Evolutionary conservation across 2,797 vertebrate species (phyloP), one percentile per base, ranked within the genome.

Genomic region (Fringilla coelebs): DNA sequence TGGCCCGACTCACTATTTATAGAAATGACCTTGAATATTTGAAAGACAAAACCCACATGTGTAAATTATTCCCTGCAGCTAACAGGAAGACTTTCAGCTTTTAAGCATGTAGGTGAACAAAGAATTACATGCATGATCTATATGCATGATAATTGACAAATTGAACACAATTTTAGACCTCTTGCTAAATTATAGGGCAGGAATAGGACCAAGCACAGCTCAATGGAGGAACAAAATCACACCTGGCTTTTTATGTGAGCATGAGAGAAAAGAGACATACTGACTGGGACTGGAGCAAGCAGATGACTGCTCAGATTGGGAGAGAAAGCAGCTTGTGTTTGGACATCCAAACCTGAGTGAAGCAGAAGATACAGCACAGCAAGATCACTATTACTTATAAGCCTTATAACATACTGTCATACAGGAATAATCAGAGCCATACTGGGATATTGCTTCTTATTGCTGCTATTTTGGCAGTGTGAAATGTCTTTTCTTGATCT

Each of bases 21-120:
- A 85, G 81, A 65, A 67, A 54, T 52, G 72, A 82, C 66, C 76
- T 89, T 79, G 78, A 89, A 95, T 86, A 93, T 79, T 58, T 91
- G 46, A 66, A 86, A 87, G 61, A 76, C 31, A 86, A 86, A 94
- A 81, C 1, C 1, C n/a, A 68, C 45, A 45, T 3, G 1, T 57
- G 60, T 74, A 83, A 94, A 55, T 88, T 81, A 88, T 48, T 81
- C 40, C 38, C 38, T 83, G n/a, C 26, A 88, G 48, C 24, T 87
- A 81, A 82, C n/a, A 82, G 67, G 60, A 94, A 94, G 60, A 89
- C 3, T 48, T 73, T 57, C 20, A 41, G 36, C 34, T 34, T 41
- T 31, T 19, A 74, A 60, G 49, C 25, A 36, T 61, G 84, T 43
- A 63, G 67, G 60, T 8, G 40, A 85, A 62, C 20, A 79, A 82